Percentiles rank a stretch among this genome's conserved stretches.
Conservation (phyloP, 1,140 invertebrate species). For the Brachionus asplanchnoidis region DNA sequence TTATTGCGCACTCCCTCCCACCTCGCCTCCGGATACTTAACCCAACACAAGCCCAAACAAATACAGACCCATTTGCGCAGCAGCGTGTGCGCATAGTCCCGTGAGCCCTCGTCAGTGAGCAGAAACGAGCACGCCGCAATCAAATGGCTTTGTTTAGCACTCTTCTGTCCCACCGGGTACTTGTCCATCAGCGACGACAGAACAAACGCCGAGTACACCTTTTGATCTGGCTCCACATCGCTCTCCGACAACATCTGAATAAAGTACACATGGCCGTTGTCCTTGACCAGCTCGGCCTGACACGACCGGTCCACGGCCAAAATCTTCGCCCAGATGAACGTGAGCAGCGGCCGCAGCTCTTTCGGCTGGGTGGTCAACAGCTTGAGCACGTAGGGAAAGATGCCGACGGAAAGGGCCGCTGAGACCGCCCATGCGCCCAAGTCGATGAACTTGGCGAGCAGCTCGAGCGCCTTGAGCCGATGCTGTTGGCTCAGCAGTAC, state of each 20-base stretch:
- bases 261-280: constrained; percentile 91
- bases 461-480: constrained; percentile 82
- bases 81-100: neutral
- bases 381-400: constrained; percentile 97
- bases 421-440: constrained; percentile 94
- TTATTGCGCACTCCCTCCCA: constrained; percentile 27
- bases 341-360: constrained; percentile 82
- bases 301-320: constrained; percentile 90
- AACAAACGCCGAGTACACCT: constrained; percentile 39
- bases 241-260: constrained; percentile 53
- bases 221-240: neutral
- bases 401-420: constrained; percentile 88
- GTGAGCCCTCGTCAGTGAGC: neutral
- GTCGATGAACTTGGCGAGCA: constrained; percentile 89
- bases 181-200: neutral
- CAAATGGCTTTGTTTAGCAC: constrained; percentile 14
- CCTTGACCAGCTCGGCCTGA: constrained; percentile 88
- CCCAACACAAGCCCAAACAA: constrained; percentile 1
- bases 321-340: constrained; percentile 99
- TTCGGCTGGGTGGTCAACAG: constrained; percentile 75
- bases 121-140: neutral
- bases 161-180: neutral
- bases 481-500: constrained; percentile 94
- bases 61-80: constrained; percentile 25
- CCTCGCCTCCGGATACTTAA: constrained; percentile 1